Conservation (phyloP, 2,797 vertebrate genomes). For the Myotis findleyi region DNA sequence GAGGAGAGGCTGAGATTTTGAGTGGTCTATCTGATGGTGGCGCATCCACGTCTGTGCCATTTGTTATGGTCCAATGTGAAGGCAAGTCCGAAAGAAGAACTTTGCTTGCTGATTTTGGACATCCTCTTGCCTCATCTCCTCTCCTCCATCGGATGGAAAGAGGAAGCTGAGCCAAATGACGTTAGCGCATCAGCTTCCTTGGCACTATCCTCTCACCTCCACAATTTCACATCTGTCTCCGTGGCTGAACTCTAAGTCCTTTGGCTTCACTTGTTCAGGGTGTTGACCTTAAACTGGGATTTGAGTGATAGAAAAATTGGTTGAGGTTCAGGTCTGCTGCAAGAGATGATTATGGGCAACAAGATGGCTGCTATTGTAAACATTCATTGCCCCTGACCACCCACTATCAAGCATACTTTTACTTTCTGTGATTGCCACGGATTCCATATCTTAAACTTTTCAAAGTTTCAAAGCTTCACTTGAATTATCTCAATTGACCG, state of each 20-base stretch:
- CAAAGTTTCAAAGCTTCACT: neutral
- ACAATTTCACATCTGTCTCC: neutral
- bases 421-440: neutral
- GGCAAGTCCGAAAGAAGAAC: neutral
- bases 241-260: neutral
- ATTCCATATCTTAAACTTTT: neutral
- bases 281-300: neutral
- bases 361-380: neutral
- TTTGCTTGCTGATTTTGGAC: neutral
- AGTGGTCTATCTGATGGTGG: neutral
- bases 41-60: accelerated
- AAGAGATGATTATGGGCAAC: neutral
- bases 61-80: neutral
- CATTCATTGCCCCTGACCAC: neutral
- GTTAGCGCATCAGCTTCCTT: neutral
- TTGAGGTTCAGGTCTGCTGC: neutral
- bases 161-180: neutral
- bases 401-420: neutral
- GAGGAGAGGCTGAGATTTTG: neutral
- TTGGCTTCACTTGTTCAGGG: neutral
- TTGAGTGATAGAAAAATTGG: neutral
- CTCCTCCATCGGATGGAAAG: neutral
- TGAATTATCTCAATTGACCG: neutral
- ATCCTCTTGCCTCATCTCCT: neutral
- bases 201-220: neutral